These are phyloP conservation scores for Pteropus alecto DNA, from an alignment of 2,113 vertebrate genomes.

Conservation along the genomic window DNA sequence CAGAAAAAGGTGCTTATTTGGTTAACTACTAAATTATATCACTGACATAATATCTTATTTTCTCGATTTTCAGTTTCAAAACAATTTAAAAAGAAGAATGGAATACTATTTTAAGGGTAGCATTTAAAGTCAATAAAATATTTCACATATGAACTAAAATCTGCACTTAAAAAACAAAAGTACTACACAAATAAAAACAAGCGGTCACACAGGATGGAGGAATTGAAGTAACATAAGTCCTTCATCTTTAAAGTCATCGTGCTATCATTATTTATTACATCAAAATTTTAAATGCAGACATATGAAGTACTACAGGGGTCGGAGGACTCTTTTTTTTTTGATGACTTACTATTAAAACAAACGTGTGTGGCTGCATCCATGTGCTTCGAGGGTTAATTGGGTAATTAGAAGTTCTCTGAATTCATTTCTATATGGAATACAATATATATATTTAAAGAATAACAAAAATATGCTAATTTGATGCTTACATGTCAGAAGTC, in stretches of 20 bases:
- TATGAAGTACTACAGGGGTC: background rate
- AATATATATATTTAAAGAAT: background rate
- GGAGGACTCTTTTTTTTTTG: background rate
- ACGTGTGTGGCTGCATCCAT: background rate
- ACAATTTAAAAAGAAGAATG: background rate
- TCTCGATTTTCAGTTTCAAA: slow-evolving; percentile 21
- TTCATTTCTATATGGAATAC: background rate
- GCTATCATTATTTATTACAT: background rate
- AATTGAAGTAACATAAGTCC: background rate
- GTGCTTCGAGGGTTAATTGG: background rate
- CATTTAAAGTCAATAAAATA: background rate
- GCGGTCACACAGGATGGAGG: background rate
- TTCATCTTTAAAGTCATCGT: background rate
- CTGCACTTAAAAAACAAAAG: background rate
- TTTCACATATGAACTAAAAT: background rate
- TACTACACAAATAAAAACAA: background rate
- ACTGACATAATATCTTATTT: background rate
- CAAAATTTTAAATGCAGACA: background rate
- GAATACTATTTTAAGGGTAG: background rate
- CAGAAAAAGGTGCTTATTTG: background rate
- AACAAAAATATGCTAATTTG: background rate
- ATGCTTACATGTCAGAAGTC: background rate
- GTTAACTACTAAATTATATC: background rate
- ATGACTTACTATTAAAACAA: background rate
- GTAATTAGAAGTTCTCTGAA: background rate